Evolutionary conservation across 2,888 invertebrate species (phyloP), one percentile per base, ranked within the genome.

Genomic region (Drosophila emarginata): DNA sequence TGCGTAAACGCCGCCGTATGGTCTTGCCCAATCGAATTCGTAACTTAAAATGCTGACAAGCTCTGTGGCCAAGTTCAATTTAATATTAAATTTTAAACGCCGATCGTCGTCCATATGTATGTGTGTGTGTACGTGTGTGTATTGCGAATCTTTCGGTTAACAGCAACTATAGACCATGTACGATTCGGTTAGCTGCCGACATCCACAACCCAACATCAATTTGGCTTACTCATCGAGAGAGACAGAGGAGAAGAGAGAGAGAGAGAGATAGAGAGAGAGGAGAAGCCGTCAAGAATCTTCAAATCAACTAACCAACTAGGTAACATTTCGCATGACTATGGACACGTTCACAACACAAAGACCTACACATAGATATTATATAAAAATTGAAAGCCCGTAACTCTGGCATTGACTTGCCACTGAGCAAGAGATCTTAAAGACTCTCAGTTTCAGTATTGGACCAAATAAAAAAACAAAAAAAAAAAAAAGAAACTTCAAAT

Each of bases 1-100:
- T 50, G 26, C 18, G 56, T 52, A 64, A 32, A 45, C 87, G 87
- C 83, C 76, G 45, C 18, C 40, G 26, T 37, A 18, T 66, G 37
- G 86, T 86, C 79, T 85, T 79, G 75, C 80, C 81, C 72, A 76
- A 76, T 70, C 85, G 87, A 72, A 80, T 72, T 74, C 88, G 82
- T 79, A 86, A 81, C 87, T 84, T 72, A 79, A 78, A 89, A 88
- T 89, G 89, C 80, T 86, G 78, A 67, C 79, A 68, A 73, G 70
- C 76, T 72, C 76, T 65, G 63, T 72, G 68, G 71, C 76, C 85
- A 89, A 89, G 88, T 87, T 87, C 89, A 83, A 86, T 89, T 89
- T 89, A 89, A 89, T 89, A 87, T 85, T 83, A 78, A 79, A 84
- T 79, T 79, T 45, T 64, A 50, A 50, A 39, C 57, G 65, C 65